phyloP scores from a whole-genome alignment of 2,888 invertebrate species.

The Rhaphigaster nebulosa region DNA sequence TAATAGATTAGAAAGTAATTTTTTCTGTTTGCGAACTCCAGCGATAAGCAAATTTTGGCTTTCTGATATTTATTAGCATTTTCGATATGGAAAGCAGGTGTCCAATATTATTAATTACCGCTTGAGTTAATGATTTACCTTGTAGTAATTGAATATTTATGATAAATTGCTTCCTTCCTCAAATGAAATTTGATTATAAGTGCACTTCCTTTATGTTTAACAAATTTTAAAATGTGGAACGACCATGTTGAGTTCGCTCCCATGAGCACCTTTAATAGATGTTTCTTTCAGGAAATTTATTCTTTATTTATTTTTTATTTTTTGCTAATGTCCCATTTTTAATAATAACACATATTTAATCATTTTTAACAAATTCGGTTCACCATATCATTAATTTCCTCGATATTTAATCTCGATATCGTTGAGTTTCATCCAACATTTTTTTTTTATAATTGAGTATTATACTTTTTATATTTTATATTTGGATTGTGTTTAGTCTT shows the following conservation, averaged over 20 bases:
- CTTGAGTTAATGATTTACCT: neutral
- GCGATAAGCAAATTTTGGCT: slow-evolving; percentile 7
- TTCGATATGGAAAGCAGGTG: slow-evolving; percentile 23
- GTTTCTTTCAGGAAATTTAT: neutral
- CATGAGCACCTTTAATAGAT: neutral
- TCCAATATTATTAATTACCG: slow-evolving; percentile 30
- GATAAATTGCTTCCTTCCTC: neutral
- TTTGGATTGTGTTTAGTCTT: too few species aligned
- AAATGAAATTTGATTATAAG: neutral
- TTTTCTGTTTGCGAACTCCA: neutral
- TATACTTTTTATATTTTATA: too few species aligned
- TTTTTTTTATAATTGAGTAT: too few species aligned
- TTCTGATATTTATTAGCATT: slow-evolving; percentile 32
- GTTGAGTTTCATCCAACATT: too few species aligned
- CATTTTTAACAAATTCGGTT: too few species aligned
- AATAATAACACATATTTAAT: neutral
- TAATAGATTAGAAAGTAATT: slow-evolving; percentile 8
- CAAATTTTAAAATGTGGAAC: slow-evolving; percentile 25
- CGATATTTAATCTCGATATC: too few species aligned
- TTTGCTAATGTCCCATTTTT: neutral
- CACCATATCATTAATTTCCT: too few species aligned
- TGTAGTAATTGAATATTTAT: slow-evolving; percentile 13
- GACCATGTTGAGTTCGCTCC: neutral
- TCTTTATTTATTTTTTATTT: neutral
- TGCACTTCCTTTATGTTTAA: neutral